Base-by-base conservation (phyloP, 2,797 vertebrate genomes). In the Lacerta bilineata region DNA sequence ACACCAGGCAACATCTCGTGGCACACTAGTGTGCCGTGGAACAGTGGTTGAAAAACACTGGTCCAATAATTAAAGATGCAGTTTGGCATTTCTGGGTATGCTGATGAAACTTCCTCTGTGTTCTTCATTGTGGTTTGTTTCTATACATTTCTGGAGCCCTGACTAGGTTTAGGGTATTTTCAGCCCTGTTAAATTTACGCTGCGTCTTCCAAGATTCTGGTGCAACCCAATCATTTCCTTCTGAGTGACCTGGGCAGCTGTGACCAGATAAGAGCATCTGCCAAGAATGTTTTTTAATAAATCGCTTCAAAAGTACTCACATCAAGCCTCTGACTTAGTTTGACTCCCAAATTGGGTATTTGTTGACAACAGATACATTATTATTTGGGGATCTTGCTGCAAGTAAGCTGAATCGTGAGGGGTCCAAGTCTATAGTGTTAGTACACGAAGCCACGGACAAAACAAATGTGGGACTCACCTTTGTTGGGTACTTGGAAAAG, bases 401-500 rank as follows among this genome's bases (percentile, higher is more conserved):
- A 15, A 29, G 43, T 46, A 33, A 39, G 46, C 5, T 59, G 3
- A 18, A 4, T 59, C 3, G 72, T 50, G 1, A 39, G n/a, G 33
- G 59, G 2, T 43, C 17, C 20, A 43, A 72, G n/a, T n/a, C 27
- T 39, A 2, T 29, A 50, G 23, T 6, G 75, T 75, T 5, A 85
- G 3, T 3, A 72, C 85, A 78, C 20, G 18, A 89, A 88, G 3
- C 8, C 0, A 15, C 13, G 5, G 41, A 64, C 6, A 86, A 83
- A 1, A 43, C 7, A 0, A 1, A 29, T 29, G 66, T 84, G 88
- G 90, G 80, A 96, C 96, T 96, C 95, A 98, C 98, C 95, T 92
- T 97, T 86, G 97, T 94, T 91, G 98, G 98, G 80, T 98, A 94
- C 91, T 98, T 98, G 76, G 98, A 99, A 96, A 98, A 98, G 23